Evolutionary conservation across 2,888 invertebrate genomes (phyloP).

Genomic region (Phoenoteleia sp.): DNA sequence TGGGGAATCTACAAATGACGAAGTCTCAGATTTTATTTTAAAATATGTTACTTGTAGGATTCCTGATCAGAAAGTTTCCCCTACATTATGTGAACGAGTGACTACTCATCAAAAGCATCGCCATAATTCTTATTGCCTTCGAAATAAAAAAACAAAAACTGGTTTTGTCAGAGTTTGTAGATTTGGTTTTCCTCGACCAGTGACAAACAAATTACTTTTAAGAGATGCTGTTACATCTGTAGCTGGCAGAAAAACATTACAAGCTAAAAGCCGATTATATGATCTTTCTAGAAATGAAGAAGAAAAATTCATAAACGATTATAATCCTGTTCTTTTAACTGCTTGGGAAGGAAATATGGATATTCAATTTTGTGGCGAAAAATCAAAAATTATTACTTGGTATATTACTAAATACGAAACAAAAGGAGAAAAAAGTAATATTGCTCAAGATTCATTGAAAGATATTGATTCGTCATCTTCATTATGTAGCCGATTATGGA

Average conservation of each 20-base stretch:
- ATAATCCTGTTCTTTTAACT: constrained; percentile 68
- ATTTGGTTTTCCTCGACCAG: constrained; percentile 72
- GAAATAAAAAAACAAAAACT: constrained; percentile 60
- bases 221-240: constrained; percentile 60
- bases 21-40: constrained; percentile 69
- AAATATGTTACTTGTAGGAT: constrained; percentile 75
- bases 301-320: constrained; percentile 64
- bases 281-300: constrained; percentile 71
- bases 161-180: constrained; percentile 61
- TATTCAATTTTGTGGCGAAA: not conserved
- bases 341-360: constrained; percentile 79
- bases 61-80: constrained; percentile 65
- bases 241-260: constrained; percentile 75
- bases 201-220: constrained; percentile 58
- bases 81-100: constrained; percentile 62
- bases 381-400: constrained; percentile 70
- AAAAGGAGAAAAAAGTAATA: constrained; percentile 78
- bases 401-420: constrained; percentile 80
- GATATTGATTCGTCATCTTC: constrained; percentile 77
- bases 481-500: constrained; percentile 77
- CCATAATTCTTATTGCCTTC: constrained; percentile 73
- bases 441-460: constrained; percentile 70
- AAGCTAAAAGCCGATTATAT: constrained; percentile 75
- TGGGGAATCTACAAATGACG: constrained; percentile 64
- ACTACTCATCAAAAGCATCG: constrained; percentile 75